Base-by-base conservation (phyloP, 2,113 vertebrate species). In the Cyprinodon tularosa region DNA sequence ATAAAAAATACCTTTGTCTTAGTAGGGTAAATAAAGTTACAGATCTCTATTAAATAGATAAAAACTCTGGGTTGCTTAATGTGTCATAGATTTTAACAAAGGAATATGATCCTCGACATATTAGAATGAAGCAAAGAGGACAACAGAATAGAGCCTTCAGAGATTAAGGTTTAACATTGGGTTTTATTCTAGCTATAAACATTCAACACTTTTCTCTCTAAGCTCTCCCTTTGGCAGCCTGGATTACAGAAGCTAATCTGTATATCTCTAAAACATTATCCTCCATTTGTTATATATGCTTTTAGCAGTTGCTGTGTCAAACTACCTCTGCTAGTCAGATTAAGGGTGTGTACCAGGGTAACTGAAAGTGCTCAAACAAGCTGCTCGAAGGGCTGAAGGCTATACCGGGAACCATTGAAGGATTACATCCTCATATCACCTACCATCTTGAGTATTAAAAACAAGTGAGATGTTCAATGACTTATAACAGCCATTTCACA, bases 221-320 rank as follows among this genome's bases (percentile, higher is more conserved):
- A 91, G 77, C 87, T 85, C 81, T 77, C 84, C 91, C 86, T 81
- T 91, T 90, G 83, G 90, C 92, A 82, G 84, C 81, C 38, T 53
- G 91, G 92, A 94, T 95, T 94, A 94, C 84, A 89, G 76, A 68
- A 89, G 59, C 93, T 93, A 92, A 94, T 94, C 92, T 92, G 90
- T 90, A 81, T 89, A 94, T 93, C 92, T 93, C 85, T 76, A 88
- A 92, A 92, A 92, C 90, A 93, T 94, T 91, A 95, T 94, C 91
- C 88, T 76, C 88, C 84, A 62, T 93, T 91, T 88, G 86, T 75
- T 68, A 86, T 84, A 86, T 80, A 90, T 90, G 85, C 92, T 91
- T 88, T 86, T 76, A 84, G 87, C 84, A 88, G 84, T 86, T 44
- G 65, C 88, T 75, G 86, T 84, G 86, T 91, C 80, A 83, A 80